phyloP scores from a whole-genome alignment of 2,888 invertebrate genomes.

The Malachius bipustulatus region DNA sequence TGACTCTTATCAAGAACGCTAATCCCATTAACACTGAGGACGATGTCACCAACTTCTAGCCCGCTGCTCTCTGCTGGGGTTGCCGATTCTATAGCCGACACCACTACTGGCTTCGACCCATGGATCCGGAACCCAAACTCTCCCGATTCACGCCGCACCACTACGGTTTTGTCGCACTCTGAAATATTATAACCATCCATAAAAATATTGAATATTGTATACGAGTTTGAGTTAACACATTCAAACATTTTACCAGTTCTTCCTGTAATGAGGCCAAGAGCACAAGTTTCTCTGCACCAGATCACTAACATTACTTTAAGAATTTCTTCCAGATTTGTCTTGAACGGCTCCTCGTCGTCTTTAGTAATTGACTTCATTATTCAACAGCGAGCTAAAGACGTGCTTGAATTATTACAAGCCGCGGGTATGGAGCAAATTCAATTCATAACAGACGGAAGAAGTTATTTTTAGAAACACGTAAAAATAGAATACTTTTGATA shows the following conservation, averaged over 20 bases:
- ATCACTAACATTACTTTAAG: slow-evolving; percentile 71
- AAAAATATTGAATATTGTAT: not conserved
- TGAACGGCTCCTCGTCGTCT: slow-evolving; percentile 38
- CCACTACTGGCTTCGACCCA: slow-evolving; percentile 91
- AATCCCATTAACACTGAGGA: slow-evolving; percentile 80
- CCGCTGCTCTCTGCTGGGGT: slow-evolving; percentile 90
- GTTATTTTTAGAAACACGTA: too few species aligned
- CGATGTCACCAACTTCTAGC: slow-evolving; percentile 86
- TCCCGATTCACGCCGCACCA: slow-evolving; percentile 69
- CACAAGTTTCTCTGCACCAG: slow-evolving; percentile 69
- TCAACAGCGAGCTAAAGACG: too few species aligned
- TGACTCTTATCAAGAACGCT: slow-evolving; percentile 87
- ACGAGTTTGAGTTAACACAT: not conserved
- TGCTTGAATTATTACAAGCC: too few species aligned
- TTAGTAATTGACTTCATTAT: too few species aligned
- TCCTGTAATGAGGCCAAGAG: slow-evolving; percentile 50
- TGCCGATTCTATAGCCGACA: slow-evolving; percentile 87
- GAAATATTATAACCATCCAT: slow-evolving; percentile 24
- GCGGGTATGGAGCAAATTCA: too few species aligned
- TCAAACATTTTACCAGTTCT: slow-evolving; percentile 33
- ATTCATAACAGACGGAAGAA: too few species aligned
- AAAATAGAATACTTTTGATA: too few species aligned
- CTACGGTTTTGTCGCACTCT: slow-evolving; percentile 83
- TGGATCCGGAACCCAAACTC: slow-evolving; percentile 94
- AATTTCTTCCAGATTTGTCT: slow-evolving; percentile 62